These are phyloP conservation scores for Scaptomyza cyrtandrae DNA, from an alignment of 2,888 invertebrate genomes.

Conservation along the genomic window DNA sequence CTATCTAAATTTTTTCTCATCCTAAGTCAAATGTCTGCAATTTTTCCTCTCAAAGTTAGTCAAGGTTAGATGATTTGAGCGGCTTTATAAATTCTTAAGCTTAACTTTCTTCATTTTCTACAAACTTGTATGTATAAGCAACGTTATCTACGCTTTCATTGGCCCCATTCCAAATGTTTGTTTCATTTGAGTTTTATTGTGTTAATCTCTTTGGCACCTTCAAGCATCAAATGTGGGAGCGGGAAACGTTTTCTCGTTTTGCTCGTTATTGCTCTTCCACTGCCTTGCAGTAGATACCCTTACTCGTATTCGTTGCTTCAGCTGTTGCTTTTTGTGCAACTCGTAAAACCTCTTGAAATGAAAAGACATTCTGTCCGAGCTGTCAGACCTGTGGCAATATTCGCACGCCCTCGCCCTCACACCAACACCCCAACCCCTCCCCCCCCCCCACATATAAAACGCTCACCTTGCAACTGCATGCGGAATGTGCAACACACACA, in stretches of 20 bases:
- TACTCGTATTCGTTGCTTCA: background rate
- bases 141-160: constrained; percentile 3
- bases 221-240: background rate
- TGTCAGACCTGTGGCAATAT: constrained; percentile 43
- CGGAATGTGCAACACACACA: constrained; percentile 67
- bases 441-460: background rate
- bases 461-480: constrained; percentile 61
- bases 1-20: too few relatives aligned
- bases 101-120: background rate
- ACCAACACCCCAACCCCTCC: too few relatives aligned
- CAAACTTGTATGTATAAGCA: background rate
- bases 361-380: constrained; percentile 49
- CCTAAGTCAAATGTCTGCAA: background rate
- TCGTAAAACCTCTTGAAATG: constrained; percentile 33
- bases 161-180: constrained; percentile 24
- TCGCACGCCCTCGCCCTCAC: constrained; percentile 47
- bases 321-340: constrained; percentile 13
- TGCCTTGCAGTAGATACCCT: background rate
- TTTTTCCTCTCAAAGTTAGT: background rate
- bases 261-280: constrained; percentile 10
- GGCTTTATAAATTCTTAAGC: background rate
- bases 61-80: background rate
- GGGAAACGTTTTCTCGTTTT: background rate
- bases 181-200: constrained; percentile 32
- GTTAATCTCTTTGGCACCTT: constrained; percentile 10